Evolutionary conservation across 2,113 vertebrate genomes (phyloP), one percentile per base, ranked within the genome.

Genomic region (Pteronura brasiliensis): DNA sequence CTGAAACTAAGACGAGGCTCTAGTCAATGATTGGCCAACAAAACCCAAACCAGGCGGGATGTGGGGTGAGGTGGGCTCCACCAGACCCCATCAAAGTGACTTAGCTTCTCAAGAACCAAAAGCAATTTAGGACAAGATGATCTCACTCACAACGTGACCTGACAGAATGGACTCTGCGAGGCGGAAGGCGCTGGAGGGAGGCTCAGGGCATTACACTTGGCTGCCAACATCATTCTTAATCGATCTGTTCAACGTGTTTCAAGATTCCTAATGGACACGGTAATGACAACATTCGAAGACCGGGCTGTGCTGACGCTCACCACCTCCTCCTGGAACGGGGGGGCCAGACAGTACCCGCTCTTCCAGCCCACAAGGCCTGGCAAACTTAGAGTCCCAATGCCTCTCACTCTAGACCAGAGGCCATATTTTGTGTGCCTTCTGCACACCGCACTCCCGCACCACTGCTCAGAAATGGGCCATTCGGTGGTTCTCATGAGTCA

Each of bases 81-180:
- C 71, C 27, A 86, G 9, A 79, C 15, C 34, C 29, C 23, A 34
- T 17, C 23, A 52, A 52, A 96, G 61, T 6, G 49, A 87, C 47
- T 93, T 15, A 72, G 44, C 61, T 55, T 92, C 52, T 92, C 49
- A 90, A 69, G 77, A 69, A 76, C 36, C 52, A 18, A 74, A 83
- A 57, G 49, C 67, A 57, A 84, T 47, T 88, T 17, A 77, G 25
- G 31, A 55, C 1, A n/a, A 10, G 14, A 89, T 17, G 25, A 23
- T 42, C 71, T 92, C 93, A 93, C 25, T 36, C 34, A 76, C 9
- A 59, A 23, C 0, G 4, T 27, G 79, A n/a, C 15, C 15, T 13
- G 36, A 47, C 36, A 27, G 39, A 44, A 27, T 21, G 17, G 80
- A 3, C 18, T 63, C 52, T 11, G 27, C 76, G 47, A 72, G 67